Percentiles rank a stretch among this genome's conserved stretches.
phyloP scores from a whole-genome alignment of 37 sponge, comb jelly and placozoan species.

The Lycopodina hypogea region DNA sequence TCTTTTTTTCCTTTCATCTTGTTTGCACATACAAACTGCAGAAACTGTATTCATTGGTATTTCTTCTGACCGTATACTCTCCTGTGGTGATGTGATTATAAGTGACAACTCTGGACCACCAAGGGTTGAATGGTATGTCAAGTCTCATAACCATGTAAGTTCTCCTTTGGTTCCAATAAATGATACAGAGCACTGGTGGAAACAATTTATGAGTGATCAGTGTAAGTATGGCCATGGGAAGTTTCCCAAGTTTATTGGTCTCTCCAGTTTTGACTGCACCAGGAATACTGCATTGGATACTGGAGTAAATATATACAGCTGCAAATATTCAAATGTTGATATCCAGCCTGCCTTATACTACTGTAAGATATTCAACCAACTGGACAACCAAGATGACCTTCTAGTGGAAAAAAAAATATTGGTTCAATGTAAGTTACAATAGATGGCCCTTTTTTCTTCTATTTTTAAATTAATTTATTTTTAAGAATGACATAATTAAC shows the following conservation, averaged over 20 bases:
- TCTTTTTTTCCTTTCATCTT: too few relatives aligned
- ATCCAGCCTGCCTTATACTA: not conserved
- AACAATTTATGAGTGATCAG: not conserved
- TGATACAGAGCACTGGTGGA: not conserved
- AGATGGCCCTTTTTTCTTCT: not conserved
- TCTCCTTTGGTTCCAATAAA: not conserved
- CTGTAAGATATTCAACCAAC: not conserved
- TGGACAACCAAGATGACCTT: not conserved
- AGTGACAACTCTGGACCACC: too few relatives aligned
- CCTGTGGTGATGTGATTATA: too few relatives aligned
- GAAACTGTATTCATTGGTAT: too few relatives aligned
- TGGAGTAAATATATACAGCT: not conserved
- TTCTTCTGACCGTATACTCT: too few relatives aligned
- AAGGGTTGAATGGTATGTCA: too few relatives aligned
- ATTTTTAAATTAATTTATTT: not conserved
- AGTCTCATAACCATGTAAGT: not conserved
- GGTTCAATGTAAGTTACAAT: not conserved
- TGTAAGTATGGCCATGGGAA: not conserved
- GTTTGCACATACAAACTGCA: too few relatives aligned
- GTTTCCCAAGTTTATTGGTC: not conserved
- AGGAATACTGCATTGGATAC: not conserved
- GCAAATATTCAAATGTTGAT: not conserved
- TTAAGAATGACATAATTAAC: not conserved
- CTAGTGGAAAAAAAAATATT: not conserved
- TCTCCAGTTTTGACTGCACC: not conserved